These are phyloP conservation scores for Oscheius sp. DNA, from an alignment of 1,140 invertebrate genomes.

Conservation along the genomic window DNA sequence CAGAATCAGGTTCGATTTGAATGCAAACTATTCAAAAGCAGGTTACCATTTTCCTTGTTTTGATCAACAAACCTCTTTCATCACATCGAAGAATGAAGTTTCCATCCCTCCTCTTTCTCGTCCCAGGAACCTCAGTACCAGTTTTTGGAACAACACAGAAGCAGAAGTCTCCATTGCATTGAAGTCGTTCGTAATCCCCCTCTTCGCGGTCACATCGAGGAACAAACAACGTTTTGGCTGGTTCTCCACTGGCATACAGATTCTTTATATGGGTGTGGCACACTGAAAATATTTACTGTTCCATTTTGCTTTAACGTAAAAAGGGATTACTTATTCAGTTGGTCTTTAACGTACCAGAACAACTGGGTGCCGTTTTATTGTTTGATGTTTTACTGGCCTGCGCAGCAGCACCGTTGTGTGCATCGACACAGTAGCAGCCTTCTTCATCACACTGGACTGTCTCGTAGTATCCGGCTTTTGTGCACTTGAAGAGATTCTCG, in stretches of 20 bases:
- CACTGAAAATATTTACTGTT: no score
- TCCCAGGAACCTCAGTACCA: conserved; percentile 15
- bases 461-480: conserved; percentile 18
- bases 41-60: no score
- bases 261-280: conserved; percentile 12
- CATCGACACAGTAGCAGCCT: conserved; percentile 25
- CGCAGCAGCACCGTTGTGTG: conserved; percentile 4
- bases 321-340: not conserved
- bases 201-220: conserved; percentile 19
- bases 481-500: conserved; percentile 3
- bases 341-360: conserved; percentile 5
- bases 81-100: conserved; percentile 7
- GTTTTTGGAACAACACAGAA: conserved; percentile 18
- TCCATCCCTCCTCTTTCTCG: conserved; percentile 1
- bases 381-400: conserved; percentile 7
- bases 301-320: no score
- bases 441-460: conserved; percentile 22
- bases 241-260: conserved; percentile 19
- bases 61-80: not conserved
- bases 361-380: conserved; percentile 18
- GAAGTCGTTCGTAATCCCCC: conserved; percentile 18
- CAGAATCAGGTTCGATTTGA: no score
- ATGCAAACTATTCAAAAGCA: no score
- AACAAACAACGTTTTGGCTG: conserved; percentile 8
- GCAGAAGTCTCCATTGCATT: conserved; percentile 23